phyloP scores from a whole-genome alignment of 2,113 vertebrate genomes.

The Pimephales promelas region DNA sequence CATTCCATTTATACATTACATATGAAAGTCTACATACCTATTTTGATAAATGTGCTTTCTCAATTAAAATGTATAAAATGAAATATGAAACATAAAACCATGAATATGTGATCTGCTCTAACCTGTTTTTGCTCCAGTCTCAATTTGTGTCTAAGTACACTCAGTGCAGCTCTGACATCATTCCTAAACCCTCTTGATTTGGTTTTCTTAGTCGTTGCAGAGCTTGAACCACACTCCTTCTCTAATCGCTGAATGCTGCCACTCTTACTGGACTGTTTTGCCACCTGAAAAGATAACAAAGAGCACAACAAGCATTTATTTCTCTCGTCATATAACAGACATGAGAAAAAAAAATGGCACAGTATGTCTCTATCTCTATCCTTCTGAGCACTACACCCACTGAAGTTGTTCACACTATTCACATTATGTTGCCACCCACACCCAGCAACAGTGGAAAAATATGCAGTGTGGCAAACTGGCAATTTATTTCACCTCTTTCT shows the following conservation, averaged over 20 bases:
- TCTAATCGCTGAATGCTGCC: constrained; percentile 28
- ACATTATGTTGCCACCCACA: not conserved
- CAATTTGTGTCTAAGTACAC: constrained; percentile 61
- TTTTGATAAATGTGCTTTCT: not conserved
- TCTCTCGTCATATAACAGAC: not conserved
- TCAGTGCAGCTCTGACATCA: constrained; percentile 68
- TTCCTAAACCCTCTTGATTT: constrained; percentile 68
- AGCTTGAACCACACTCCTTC: constrained; percentile 39
- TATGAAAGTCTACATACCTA: not conserved
- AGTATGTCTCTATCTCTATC: not conserved
- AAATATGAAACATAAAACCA: not conserved
- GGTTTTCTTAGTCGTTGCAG: constrained; percentile 38
- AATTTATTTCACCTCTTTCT: constrained; percentile 60
- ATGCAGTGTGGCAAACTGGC: not conserved
- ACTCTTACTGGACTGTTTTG: constrained; percentile 42
- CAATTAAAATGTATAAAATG: not conserved
- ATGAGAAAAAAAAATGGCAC: constrained; percentile 31
- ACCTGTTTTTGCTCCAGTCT: constrained; percentile 48
- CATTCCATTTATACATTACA: not conserved
- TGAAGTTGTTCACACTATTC: not conserved
- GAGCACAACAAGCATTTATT: not conserved
- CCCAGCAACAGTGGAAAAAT: not conserved
- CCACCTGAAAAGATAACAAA: constrained; percentile 25
- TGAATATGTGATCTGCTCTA: not conserved
- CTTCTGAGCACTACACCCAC: not conserved